A percentile compares a stretch with the other conserved stretches of the same genome.
Evolutionary conservation across 1,140 invertebrate genomes (phyloP).

Genomic region (Anoplophora glabripennis): DNA sequence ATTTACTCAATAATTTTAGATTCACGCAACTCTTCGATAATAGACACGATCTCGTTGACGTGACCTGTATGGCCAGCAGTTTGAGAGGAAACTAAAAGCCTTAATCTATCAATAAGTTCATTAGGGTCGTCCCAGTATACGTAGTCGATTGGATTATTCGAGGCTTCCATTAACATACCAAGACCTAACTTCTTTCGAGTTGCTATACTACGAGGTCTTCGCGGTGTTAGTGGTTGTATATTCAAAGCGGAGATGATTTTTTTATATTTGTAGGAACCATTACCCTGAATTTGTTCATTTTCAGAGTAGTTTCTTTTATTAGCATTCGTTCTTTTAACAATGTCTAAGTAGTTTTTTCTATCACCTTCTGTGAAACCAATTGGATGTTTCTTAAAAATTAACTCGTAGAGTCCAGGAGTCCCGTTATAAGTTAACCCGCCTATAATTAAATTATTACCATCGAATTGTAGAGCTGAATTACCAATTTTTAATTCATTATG

Average conservation of each 20-base stretch:
- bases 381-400: constrained; percentile 3
- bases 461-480: neutral
- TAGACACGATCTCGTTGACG: neutral
- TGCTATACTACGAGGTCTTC: too few relatives aligned
- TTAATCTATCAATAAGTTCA: neutral
- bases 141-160: neutral
- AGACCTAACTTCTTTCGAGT: too few relatives aligned
- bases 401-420: neutral
- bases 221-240: too few relatives aligned
- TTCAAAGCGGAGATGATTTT: too few relatives aligned
- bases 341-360: neutral
- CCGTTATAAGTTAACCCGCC: neutral
- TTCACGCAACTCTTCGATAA: neutral
- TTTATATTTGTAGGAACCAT: too few relatives aligned
- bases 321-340: too few relatives aligned
- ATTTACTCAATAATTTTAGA: neutral
- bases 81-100: neutral
- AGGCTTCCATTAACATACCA: neutral
- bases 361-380: neutral
- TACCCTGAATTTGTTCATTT: too few relatives aligned
- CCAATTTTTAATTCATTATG: neutral
- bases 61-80: neutral
- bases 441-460: neutral
- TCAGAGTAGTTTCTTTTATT: too few relatives aligned
- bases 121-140: neutral